Conservation (phyloP, 2,113 vertebrate species). For the Origma solitaria region DNA sequence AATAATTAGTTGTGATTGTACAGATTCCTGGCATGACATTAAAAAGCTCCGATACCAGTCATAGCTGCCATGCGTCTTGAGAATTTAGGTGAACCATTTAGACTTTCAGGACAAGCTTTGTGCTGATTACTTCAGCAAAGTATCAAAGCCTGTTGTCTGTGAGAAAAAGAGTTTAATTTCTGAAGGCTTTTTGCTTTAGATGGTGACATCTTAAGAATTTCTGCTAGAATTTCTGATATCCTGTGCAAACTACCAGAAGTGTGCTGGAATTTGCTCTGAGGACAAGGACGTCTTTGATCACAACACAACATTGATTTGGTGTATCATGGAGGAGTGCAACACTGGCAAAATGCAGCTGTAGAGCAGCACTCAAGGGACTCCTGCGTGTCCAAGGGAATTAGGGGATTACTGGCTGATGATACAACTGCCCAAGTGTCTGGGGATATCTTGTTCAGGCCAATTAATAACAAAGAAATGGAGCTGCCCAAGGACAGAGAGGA, state of each 20-base stretch:
- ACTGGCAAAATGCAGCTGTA: not conserved
- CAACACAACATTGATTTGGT: not conserved
- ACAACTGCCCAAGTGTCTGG: not conserved
- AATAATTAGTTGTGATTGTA: not conserved
- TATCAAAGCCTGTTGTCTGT: not conserved
- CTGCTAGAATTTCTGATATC: not conserved
- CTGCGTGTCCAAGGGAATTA: not conserved
- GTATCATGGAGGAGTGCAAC: not conserved
- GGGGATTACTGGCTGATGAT: not conserved
- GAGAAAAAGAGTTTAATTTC: not conserved
- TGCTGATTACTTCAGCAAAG: not conserved
- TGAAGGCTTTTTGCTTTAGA: not conserved
- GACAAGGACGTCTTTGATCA: slow-evolving; percentile 12
- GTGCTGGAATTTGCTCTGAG: not conserved
- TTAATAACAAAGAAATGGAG: not conserved
- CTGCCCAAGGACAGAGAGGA: not conserved
- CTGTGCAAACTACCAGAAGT: not conserved
- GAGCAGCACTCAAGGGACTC: not conserved
- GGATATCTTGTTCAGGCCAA: not conserved
- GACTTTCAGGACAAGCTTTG: not conserved
- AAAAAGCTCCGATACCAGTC: not conserved
- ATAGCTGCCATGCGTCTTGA: not conserved
- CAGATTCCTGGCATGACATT: not conserved
- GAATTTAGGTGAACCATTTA: not conserved
- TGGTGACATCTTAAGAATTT: not conserved